Conservation (phyloP, 2,797 vertebrate genomes). For the Pelobates cultripes region DNA sequence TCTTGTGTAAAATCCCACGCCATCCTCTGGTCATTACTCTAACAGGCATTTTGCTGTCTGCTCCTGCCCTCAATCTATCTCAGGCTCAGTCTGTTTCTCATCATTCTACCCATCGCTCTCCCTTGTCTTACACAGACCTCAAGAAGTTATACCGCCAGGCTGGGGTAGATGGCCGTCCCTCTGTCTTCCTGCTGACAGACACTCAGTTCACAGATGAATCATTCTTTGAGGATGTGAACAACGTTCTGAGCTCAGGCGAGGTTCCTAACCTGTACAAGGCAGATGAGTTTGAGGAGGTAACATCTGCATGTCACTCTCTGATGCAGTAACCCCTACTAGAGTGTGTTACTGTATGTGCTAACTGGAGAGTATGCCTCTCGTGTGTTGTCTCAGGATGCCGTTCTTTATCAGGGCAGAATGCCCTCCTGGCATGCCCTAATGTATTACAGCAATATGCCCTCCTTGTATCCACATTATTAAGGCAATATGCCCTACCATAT, state of each 20-base stretch:
- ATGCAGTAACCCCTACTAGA: no score
- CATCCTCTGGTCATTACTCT: no score
- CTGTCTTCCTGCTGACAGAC: conserved; percentile 86
- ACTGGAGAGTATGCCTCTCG: no score
- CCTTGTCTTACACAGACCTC: conserved; percentile 72
- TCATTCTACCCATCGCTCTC: neutral
- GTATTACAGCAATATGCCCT: neutral
- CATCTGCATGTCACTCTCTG: no score
- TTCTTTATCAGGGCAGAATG: neutral
- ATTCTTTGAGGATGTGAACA: conserved; percentile 89
- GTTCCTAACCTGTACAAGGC: conserved; percentile 88
- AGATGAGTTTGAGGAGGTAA: conserved; percentile 87
- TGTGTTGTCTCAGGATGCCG: no score
- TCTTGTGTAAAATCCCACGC: no score
- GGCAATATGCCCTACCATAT: no score
- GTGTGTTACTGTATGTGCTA: no score
- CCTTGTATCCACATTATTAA: neutral
- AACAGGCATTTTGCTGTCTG: no score
- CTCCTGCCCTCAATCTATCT: no score
- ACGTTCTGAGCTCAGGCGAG: conserved; percentile 88
- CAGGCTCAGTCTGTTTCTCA: no score
- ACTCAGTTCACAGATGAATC: conserved; percentile 82
- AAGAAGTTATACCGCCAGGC: conserved; percentile 84
- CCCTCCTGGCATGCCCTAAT: neutral
- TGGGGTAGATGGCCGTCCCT: conserved; percentile 83